These are phyloP conservation scores for Buathra laborator DNA, from an alignment of 2,888 invertebrate species.

Conservation along the genomic window DNA sequence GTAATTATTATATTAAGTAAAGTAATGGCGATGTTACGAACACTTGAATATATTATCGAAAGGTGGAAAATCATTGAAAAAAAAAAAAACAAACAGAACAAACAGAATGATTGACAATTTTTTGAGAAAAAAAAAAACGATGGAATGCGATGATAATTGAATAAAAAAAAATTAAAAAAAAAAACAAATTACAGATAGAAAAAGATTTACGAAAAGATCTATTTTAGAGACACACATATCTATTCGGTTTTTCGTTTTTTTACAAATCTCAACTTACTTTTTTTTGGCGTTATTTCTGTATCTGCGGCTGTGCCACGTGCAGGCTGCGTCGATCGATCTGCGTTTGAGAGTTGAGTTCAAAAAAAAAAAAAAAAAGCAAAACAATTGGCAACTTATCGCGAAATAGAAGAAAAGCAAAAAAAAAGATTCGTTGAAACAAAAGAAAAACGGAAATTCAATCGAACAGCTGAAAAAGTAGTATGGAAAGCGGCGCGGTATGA, in stretches of 20 bases:
- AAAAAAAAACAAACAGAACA: conserved; percentile 10
- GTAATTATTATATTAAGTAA: conserved; percentile 83
- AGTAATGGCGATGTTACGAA: conserved; percentile 79
- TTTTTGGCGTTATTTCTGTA: conserved; percentile 53
- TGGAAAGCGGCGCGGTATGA: conserved; percentile 31
- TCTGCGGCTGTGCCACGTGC: conserved; percentile 14
- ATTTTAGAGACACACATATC: conserved; percentile 79
- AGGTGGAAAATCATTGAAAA: conserved; percentile 70
- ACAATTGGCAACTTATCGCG: conserved; percentile 24
- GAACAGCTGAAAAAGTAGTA: conserved; percentile 15
- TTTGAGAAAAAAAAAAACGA: conserved; percentile 56
- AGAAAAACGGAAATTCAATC: conserved; percentile 13
- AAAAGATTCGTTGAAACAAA: conserved; percentile 2
- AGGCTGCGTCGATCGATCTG: background rate
- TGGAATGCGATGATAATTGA: conserved; percentile 51
- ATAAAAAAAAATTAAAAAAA: conserved; percentile 53
- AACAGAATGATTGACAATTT: conserved; percentile 49
- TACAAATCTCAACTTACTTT: conserved; percentile 61
- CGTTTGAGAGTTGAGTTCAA: conserved; percentile 60
- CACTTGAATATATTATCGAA: conserved; percentile 77
- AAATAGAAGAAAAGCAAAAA: background rate
- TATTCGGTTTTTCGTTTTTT: conserved; percentile 72
- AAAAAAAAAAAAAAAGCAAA: conserved; percentile 56
- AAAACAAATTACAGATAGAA: conserved; percentile 66
- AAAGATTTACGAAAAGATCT: conserved; percentile 73